A percentile compares a stretch with the other conserved stretches of the same genome.
phyloP scores from a whole-genome alignment of 2,797 vertebrate genomes.

The Megaceryle alcyon region DNA sequence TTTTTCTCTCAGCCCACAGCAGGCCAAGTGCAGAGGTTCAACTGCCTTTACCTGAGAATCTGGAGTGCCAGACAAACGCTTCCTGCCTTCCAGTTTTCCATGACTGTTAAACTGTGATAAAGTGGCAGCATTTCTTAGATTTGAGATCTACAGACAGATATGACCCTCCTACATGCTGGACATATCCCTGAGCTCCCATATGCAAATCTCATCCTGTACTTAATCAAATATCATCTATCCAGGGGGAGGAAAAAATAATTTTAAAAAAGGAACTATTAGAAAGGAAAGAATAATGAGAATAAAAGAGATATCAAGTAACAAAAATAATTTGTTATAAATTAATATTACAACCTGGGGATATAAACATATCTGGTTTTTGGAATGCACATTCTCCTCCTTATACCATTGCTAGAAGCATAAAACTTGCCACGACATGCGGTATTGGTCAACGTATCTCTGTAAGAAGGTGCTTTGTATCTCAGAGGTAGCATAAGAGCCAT shows the following conservation, averaged over 20 bases:
- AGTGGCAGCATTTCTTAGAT: background rate
- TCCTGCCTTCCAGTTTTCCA: background rate
- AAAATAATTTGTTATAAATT: conserved; percentile 71
- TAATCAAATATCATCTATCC: conserved; percentile 37
- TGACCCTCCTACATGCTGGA: background rate
- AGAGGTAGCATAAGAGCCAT: conserved; percentile 80
- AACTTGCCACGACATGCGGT: conserved; percentile 74
- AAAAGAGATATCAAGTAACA: conserved; percentile 51
- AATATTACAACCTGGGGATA: conserved; percentile 67
- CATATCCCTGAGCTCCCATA: conserved; percentile 23
- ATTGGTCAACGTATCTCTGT: conserved; percentile 79
- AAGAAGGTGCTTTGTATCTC: conserved; percentile 82
- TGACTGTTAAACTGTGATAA: conserved; percentile 26
- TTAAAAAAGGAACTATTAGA: conserved; percentile 17
- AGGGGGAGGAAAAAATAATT: background rate
- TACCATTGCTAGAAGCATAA: conserved; percentile 70
- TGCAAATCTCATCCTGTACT: conserved; percentile 43
- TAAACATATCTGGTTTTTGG: conserved; percentile 62
- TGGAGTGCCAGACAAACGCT: too few species aligned
- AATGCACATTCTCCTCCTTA: conserved; percentile 53
- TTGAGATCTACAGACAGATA: background rate
- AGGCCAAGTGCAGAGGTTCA: too few species aligned
- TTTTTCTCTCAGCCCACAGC: too few species aligned
- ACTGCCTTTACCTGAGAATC: too few species aligned
- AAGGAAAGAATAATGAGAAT: conserved; percentile 63